These are phyloP conservation scores for Acridotheres tristis DNA, from an alignment of 2,797 vertebrate species.

Conservation along the genomic window DNA sequence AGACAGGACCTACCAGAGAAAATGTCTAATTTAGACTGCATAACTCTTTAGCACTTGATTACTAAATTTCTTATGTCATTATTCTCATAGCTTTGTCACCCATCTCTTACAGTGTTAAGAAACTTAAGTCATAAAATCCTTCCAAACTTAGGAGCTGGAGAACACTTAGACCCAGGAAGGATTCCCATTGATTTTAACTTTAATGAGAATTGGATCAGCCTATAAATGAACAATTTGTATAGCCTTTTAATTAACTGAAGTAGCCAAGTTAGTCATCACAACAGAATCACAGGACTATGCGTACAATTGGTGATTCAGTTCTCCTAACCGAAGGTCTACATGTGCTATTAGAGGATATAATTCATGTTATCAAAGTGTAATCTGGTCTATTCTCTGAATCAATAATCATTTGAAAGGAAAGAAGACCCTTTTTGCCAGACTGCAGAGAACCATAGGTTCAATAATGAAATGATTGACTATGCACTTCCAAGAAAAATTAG, in stretches of 20 bases:
- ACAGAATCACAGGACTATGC: background rate
- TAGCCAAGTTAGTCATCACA: conserved; percentile 9
- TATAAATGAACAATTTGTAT: background rate
- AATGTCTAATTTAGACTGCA: background rate
- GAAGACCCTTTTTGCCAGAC: background rate
- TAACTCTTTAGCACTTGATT: background rate
- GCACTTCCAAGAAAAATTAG: background rate
- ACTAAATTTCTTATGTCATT: background rate
- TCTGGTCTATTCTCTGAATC: conserved; percentile 15
- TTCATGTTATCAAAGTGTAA: background rate
- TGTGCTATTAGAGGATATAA: conserved; percentile 16
- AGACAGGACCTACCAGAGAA: background rate
- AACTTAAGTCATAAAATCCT: background rate
- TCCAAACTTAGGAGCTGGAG: background rate
- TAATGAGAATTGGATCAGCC: background rate
- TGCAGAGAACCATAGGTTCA: background rate
- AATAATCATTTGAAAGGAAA: conserved; percentile 34
- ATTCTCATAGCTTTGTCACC: background rate
- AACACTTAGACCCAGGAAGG: background rate
- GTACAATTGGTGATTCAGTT: background rate
- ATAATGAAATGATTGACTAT: background rate
- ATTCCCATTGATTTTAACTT: background rate
- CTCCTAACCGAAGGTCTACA: background rate
- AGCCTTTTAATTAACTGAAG: conserved; percentile 38
- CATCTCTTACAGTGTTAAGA: background rate